A percentile compares a stretch with the other conserved stretches of the same genome.
Conservation (phyloP, 2,113 vertebrate species). For the Pachycephala philippinensis region DNA sequence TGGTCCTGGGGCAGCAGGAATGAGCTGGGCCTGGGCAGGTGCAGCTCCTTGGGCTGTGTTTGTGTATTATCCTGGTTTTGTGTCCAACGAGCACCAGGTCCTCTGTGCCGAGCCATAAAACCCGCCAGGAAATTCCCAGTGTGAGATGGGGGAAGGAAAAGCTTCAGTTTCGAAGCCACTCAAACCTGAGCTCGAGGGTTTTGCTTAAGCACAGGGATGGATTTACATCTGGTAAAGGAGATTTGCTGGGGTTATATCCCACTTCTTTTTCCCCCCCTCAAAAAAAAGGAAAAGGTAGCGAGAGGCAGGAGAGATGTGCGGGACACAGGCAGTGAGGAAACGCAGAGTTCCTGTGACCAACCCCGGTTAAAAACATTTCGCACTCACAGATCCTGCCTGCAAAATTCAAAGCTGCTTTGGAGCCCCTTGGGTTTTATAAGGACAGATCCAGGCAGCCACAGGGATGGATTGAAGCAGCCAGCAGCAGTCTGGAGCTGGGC, state of each 20-base stretch:
- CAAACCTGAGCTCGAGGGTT: background rate
- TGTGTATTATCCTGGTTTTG: background rate
- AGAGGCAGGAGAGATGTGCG: background rate
- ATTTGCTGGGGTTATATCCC: background rate
- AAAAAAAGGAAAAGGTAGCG: background rate
- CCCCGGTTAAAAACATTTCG: background rate
- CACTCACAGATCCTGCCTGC: background rate
- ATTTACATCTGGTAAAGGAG: background rate
- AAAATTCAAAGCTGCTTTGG: background rate
- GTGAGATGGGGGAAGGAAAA: background rate
- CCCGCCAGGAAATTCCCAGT: background rate
- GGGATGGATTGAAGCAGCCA: background rate
- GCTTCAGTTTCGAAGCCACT: background rate
- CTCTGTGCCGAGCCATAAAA: background rate
- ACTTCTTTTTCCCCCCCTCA: rapidly evolving
- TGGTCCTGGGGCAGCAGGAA: background rate
- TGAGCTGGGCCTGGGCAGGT: rapidly evolving
- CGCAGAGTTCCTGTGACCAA: background rate
- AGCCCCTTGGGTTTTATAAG: background rate
- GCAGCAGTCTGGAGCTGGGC: background rate
- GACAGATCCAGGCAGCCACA: background rate
- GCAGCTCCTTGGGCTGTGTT: background rate
- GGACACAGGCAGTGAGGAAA: background rate
- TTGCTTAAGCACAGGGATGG: background rate
- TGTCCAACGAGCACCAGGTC: rapidly evolving